phyloP scores from a whole-genome alignment of 2,888 invertebrate species.

The Sphaeridia pumilis region DNA sequence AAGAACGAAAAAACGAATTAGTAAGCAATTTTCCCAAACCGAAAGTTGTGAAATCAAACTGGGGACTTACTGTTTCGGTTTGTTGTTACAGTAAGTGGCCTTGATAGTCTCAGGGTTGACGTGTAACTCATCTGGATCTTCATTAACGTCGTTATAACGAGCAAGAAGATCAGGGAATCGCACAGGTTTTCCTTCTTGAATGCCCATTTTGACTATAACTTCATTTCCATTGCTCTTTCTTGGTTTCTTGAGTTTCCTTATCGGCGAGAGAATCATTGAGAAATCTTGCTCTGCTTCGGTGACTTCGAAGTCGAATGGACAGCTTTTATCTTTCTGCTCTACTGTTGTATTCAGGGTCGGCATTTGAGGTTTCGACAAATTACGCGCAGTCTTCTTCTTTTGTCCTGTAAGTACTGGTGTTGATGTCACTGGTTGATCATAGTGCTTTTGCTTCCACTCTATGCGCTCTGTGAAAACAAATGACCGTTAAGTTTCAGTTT shows the following conservation, averaged over 20 bases:
- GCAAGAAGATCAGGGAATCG: slow-evolving; percentile 12
- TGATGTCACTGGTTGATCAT: slow-evolving; percentile 24
- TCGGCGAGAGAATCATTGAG: neutral
- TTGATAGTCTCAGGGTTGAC: slow-evolving; percentile 10
- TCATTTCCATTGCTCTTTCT: neutral
- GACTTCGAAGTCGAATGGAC: neutral
- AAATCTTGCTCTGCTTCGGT: neutral
- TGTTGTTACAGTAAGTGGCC: slow-evolving; percentile 4
- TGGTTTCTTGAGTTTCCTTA: neutral
- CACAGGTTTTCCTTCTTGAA: neutral
- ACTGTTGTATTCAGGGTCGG: neutral
- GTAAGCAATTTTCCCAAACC: neutral
- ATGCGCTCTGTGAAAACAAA: slow-evolving; percentile 17
- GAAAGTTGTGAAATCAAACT: too few species aligned
- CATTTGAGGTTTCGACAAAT: too few species aligned
- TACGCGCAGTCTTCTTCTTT: too few species aligned
- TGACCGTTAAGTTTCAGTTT: neutral
- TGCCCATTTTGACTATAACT: neutral
- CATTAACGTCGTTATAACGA: slow-evolving; percentile 16
- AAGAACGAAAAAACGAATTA: neutral
- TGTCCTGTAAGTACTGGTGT: slow-evolving; percentile 16
- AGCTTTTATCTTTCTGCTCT: neutral
- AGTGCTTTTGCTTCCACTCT: slow-evolving; percentile 23
- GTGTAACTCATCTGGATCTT: slow-evolving; percentile 14
- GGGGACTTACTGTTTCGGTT: slow-evolving; percentile 1